These are phyloP conservation scores for Elgaria multicarinata DNA, from an alignment of 2,113 vertebrate genomes.

Conservation along the genomic window DNA sequence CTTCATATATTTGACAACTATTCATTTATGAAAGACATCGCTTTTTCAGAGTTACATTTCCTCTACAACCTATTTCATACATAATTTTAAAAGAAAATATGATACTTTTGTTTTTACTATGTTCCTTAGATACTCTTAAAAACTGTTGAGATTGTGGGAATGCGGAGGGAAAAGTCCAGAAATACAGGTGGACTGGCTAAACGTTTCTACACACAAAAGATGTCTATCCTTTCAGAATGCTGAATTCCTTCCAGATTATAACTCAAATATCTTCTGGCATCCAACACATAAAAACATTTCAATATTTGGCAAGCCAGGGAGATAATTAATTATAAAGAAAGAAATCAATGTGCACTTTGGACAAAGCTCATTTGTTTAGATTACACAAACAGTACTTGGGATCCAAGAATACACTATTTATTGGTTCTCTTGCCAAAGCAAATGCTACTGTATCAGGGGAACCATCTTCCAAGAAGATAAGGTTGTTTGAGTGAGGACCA, in stretches of 20 bases:
- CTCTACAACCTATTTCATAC: slow-evolving; percentile 59
- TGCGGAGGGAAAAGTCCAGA: slow-evolving; percentile 44
- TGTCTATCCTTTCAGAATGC: slow-evolving; percentile 67
- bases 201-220: slow-evolving; percentile 72
- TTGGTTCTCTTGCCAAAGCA: slow-evolving; percentile 47
- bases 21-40: not conserved
- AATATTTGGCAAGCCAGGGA: slow-evolving; percentile 70
- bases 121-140: slow-evolving; percentile 69
- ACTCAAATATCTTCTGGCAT: slow-evolving; percentile 75
- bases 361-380: slow-evolving; percentile 67
- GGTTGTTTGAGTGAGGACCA: not conserved
- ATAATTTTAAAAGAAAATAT: slow-evolving; percentile 41
- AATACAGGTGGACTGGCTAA: slow-evolving; percentile 76
- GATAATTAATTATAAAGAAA: slow-evolving; percentile 74
- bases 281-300: slow-evolving; percentile 64
- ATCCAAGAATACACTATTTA: slow-evolving; percentile 57
- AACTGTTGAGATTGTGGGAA: slow-evolving; percentile 63
- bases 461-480: slow-evolving; percentile 38
- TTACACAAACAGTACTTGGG: slow-evolving; percentile 65
- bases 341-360: slow-evolving; percentile 66
- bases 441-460: slow-evolving; percentile 41
- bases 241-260: slow-evolving; percentile 72
- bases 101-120: slow-evolving; percentile 31
- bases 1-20: not conserved
- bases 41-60: slow-evolving; percentile 7